These are phyloP conservation scores for Pilophorus perplexus DNA, from an alignment of 2,888 invertebrate genomes.

Conservation along the genomic window DNA sequence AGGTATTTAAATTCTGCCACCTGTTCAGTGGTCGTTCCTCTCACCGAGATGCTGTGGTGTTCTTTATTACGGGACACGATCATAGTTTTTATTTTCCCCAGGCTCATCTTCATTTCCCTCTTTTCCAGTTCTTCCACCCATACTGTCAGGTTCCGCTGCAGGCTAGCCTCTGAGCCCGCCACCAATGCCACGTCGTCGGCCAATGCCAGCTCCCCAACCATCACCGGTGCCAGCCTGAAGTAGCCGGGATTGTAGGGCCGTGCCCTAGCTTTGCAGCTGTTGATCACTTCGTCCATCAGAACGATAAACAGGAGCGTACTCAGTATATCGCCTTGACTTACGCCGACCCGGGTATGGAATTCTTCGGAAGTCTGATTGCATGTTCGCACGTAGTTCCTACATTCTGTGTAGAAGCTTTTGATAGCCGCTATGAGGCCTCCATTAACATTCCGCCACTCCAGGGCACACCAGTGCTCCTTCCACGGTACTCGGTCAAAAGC, in stretches of 20 bases:
- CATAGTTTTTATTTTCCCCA: background rate
- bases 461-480: constrained; percentile 36
- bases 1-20: background rate
- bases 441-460: constrained; percentile 18
- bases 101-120: background rate
- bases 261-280: background rate
- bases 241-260: background rate
- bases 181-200: background rate
- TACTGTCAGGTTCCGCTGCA: too few species aligned
- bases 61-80: background rate
- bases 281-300: background rate
- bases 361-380: background rate
- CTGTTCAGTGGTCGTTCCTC: too few species aligned
- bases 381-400: background rate
- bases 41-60: too few species aligned
- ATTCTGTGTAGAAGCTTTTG: background rate
- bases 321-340: background rate
- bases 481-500: constrained; percentile 41
- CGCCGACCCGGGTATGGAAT: background rate
- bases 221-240: background rate
- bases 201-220: background rate
- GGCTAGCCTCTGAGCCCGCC: background rate
- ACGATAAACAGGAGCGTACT: background rate
- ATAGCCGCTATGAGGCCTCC: background rate
- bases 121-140: too few species aligned